Conservation (phyloP, 2,113 vertebrate genomes). For the Piaya cayana region DNA sequence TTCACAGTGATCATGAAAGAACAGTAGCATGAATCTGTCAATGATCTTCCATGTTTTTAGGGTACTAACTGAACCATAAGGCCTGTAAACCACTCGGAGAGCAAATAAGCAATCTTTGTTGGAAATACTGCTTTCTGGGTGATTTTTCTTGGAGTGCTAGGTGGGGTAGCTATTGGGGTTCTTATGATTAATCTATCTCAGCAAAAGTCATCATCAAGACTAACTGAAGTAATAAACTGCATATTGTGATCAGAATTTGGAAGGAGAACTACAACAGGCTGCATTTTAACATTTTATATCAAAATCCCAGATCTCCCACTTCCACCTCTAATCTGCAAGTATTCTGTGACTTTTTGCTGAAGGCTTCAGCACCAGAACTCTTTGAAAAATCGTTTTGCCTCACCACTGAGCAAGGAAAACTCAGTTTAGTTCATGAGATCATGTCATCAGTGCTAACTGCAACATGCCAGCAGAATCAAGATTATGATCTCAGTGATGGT, state of each 20-base stretch:
- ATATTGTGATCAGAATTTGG: background rate
- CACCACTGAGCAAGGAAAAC: background rate
- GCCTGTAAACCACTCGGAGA: background rate
- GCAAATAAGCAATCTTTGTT: background rate
- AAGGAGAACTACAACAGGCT: background rate
- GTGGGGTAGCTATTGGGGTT: background rate
- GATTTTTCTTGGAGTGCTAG: background rate
- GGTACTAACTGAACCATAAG: background rate
- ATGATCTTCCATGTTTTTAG: background rate
- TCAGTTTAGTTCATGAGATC: background rate
- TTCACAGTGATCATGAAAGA: background rate
- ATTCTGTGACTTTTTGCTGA: background rate
- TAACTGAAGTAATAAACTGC: background rate
- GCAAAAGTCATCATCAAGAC: background rate
- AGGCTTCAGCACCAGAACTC: background rate
- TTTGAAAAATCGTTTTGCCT: background rate
- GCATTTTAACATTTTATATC: background rate
- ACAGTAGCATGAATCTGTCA: background rate
- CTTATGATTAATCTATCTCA: background rate
- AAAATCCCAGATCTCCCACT: background rate
- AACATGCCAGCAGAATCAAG: background rate
- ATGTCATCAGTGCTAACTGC: background rate
- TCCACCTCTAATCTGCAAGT: background rate
- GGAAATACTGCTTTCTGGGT: background rate
- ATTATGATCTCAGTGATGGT: rapidly evolving